phyloP scores from a whole-genome alignment of 2,113 vertebrate genomes.

The Gymnobelideus leadbeateri region DNA sequence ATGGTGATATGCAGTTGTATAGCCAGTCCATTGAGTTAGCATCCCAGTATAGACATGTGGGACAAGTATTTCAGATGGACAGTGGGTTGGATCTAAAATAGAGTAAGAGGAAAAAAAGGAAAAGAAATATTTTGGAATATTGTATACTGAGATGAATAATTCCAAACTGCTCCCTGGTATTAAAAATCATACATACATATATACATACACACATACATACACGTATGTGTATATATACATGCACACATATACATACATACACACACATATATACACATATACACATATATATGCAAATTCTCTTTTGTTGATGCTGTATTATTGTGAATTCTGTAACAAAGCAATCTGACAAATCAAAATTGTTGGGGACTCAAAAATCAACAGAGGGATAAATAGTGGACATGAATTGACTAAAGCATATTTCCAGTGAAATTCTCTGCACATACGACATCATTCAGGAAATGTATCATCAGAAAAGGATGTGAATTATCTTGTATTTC shows the following conservation, averaged over 20 bases:
- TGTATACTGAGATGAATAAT: not conserved
- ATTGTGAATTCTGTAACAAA: not conserved
- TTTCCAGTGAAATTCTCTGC: not conserved
- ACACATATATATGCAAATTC: not conserved
- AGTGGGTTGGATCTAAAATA: not conserved
- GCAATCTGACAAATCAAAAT: not conserved
- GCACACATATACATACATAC: too few relatives aligned
- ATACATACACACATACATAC: too few relatives aligned
- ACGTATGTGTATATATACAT: too few relatives aligned
- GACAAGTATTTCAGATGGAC: not conserved
- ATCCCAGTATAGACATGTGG: not conserved
- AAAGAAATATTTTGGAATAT: not conserved
- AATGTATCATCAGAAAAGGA: not conserved
- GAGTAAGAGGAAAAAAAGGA: not conserved
- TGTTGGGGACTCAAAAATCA: not conserved
- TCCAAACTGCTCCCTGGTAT: not conserved
- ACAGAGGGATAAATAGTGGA: not conserved
- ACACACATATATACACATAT: too few relatives aligned
- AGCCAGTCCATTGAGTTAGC: not conserved
- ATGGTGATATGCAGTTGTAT: not conserved
- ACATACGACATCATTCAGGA: not conserved
- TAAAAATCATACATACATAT: not conserved
- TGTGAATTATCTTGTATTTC: not conserved
- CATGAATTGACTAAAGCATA: not conserved
- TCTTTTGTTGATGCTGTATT: not conserved